Evolutionary conservation across 2,797 vertebrate species (phyloP).

Genomic region (Rhodeus uyekii): DNA sequence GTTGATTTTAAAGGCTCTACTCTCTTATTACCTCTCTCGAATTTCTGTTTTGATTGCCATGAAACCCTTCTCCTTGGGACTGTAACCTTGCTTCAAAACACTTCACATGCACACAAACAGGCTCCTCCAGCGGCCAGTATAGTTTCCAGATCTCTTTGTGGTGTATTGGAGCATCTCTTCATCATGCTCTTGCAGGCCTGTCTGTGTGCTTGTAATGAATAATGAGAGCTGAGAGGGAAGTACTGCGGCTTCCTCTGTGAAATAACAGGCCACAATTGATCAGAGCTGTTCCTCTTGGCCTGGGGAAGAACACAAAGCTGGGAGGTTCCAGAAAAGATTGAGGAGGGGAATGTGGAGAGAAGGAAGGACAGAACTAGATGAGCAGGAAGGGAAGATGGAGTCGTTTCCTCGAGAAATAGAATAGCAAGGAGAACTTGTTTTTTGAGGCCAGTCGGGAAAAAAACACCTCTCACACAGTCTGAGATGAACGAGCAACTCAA

Average conservation of each 20-base stretch:
- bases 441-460: slow-evolving; percentile 6
- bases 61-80: slow-evolving; percentile 19
- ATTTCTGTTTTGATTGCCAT: slow-evolving; percentile 14
- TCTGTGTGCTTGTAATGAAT: slow-evolving; percentile 51
- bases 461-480: slow-evolving; percentile 1
- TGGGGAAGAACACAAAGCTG: slow-evolving; percentile 12
- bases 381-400: background rate
- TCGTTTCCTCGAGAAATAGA: slow-evolving; percentile 9
- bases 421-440: background rate
- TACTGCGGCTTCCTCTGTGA: slow-evolving; percentile 36
- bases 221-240: slow-evolving; percentile 48
- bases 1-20: slow-evolving; percentile 10
- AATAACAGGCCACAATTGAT: slow-evolving; percentile 49
- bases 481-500: slow-evolving; percentile 41
- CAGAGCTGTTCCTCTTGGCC: slow-evolving; percentile 35
- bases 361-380: background rate
- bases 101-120: slow-evolving; percentile 13
- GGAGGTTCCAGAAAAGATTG: background rate
- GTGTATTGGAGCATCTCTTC: slow-evolving; percentile 37
- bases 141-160: slow-evolving; percentile 39
- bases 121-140: background rate
- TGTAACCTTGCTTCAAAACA: slow-evolving; percentile 30
- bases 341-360: background rate
- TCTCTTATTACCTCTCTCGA: slow-evolving; percentile 6
- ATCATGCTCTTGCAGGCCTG: slow-evolving; percentile 42